Evolutionary conservation across 2,113 vertebrate genomes (phyloP).

Genomic region (Ranitomeya variabilis): DNA sequence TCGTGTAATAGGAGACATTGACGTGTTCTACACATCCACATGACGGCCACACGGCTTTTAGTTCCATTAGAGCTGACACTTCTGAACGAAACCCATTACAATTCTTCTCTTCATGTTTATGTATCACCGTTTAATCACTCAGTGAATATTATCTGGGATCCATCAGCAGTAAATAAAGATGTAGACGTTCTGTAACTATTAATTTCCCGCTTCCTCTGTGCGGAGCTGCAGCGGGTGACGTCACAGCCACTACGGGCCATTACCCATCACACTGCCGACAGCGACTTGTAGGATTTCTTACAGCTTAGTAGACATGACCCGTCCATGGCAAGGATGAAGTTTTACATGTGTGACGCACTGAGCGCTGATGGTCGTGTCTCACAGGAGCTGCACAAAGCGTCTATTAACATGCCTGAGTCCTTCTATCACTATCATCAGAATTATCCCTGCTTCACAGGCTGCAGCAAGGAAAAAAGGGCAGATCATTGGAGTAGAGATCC

Average conservation of each 20-base stretch:
- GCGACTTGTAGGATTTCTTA: not conserved
- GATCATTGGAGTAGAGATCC: not conserved
- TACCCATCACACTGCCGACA: not conserved
- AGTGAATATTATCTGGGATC: conserved; percentile 11
- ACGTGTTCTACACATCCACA: not conserved
- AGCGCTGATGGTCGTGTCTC: conserved; percentile 34
- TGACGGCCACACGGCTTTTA: not conserved
- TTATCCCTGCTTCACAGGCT: conserved; percentile 24
- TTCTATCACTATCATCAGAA: conserved; percentile 13
- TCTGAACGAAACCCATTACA: not conserved
- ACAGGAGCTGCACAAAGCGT: conserved; percentile 3
- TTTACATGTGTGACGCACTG: conserved; percentile 32
- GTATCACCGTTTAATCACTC: conserved; percentile 29
- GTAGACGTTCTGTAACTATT: conserved; percentile 12
- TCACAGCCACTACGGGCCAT: not conserved
- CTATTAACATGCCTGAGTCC: conserved; percentile 11
- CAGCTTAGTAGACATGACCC: conserved; percentile 22
- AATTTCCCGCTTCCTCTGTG: not conserved
- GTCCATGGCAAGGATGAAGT: not conserved
- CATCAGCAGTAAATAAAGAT: conserved; percentile 20
- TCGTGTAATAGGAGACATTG: not conserved
- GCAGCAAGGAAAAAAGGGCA: not conserved
- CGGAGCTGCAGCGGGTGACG: not conserved
- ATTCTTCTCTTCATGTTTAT: conserved; percentile 19
- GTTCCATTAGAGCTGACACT: conserved; percentile 8